These are phyloP conservation scores for Dryocosmus kuriphilus DNA, from an alignment of 2,888 invertebrate genomes.

Conservation along the genomic window DNA sequence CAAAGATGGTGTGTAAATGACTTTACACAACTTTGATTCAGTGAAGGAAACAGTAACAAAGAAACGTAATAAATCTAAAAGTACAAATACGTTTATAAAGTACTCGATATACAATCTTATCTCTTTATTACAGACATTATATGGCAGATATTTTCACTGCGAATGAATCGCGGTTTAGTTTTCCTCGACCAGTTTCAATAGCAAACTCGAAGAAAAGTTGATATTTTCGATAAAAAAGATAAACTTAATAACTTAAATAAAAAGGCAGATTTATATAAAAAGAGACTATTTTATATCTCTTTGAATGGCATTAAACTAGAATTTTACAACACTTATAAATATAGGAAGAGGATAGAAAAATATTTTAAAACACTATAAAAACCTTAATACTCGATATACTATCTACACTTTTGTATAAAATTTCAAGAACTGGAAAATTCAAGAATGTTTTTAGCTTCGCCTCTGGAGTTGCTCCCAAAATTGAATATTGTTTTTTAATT, in stretches of 20 bases:
- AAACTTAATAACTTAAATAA: not conserved
- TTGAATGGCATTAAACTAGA: slow-evolving; percentile 29
- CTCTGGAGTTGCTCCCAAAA: slow-evolving; percentile 74
- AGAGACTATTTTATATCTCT: not conserved
- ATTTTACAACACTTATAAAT: slow-evolving; percentile 28
- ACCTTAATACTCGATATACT: not conserved
- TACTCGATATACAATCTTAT: not conserved
- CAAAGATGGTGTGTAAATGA: slow-evolving; percentile 2
- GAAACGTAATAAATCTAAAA: not conserved
- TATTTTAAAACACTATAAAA: slow-evolving; percentile 8
- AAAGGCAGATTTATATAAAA: not conserved
- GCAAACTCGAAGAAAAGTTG: not conserved
- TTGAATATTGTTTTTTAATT: slow-evolving; percentile 71
- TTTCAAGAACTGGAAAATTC: not conserved
- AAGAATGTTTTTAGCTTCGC: slow-evolving; percentile 55
- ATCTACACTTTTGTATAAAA: not conserved
- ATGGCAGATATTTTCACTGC: slow-evolving; percentile 23
- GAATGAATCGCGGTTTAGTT: not conserved
- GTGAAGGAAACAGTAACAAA: slow-evolving; percentile 9
- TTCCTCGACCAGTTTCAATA: not conserved
- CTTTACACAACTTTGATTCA: slow-evolving; percentile 22
- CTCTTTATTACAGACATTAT: slow-evolving; percentile 5
- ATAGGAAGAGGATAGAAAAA: not conserved
- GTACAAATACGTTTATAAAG: slow-evolving; percentile 11
- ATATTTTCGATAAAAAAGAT: not conserved